Base-by-base conservation (phyloP, 2,888 invertebrate species). In the Azorinus chamasolen region DNA sequence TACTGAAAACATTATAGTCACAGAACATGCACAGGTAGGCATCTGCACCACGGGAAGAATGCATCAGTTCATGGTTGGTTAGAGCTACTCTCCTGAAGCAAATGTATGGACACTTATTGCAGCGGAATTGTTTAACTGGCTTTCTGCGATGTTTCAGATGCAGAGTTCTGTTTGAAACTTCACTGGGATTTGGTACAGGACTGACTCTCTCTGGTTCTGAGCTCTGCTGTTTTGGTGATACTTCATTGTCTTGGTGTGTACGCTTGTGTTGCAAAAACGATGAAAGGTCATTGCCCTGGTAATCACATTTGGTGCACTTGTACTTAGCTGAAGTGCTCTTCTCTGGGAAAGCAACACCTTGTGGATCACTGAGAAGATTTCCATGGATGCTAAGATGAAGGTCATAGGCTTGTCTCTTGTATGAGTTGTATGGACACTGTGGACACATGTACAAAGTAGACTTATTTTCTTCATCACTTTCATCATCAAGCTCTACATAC, bases 191-290 rank as follows among this genome's bases (percentile, higher is more conserved):
- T 48, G 79, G 74, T 4, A 63, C 64, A 59, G 74, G 54, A 20
- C 54, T 50, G 18, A 59, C 54, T 10, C 32, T 32, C 32, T 32
- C 32, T 39, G 46, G 18, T n/a, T 57, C n/a, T 48, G n/a, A n/a
- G 32, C 22, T 58, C 18, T 46, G 27, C 68, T 65, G 41, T 46
- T 27, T 39, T 5, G 57, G 5, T 43, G 54, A 39, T 25, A 46
- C 18, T 22, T 37, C 39, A 20, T 46, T 55, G n/a, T 18, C 24
- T 61, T 68, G 65, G 71, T 91, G 91, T 10, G 81, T 83, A n/a
- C 86, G 83, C 62, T 88, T 88, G 64, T 92, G 92, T 64, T 89
- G 89, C 5, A 91, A 79, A 65, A 91, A 90, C 5, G 88, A 83
- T 5, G 88, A 83, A 54, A 91, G 64, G 64, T 91, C 91, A 46